These are phyloP conservation scores for Pipa parva DNA, from an alignment of 2,113 vertebrate species.

Conservation along the genomic window DNA sequence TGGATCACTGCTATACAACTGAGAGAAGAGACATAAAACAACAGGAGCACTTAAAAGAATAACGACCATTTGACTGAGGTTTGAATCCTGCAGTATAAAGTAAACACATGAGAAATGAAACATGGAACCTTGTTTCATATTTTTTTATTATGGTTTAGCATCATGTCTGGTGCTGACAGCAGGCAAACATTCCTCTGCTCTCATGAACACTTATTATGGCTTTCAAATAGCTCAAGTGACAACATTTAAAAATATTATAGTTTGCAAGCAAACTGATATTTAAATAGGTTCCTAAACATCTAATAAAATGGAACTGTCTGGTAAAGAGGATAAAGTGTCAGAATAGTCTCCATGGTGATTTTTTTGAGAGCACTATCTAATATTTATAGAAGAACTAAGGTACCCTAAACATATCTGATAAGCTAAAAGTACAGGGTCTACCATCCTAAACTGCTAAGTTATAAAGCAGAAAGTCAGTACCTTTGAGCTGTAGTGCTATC, in stretches of 20 bases:
- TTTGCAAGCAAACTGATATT: neutral
- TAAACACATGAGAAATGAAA: neutral
- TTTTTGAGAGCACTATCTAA: neutral
- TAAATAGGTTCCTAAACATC: neutral
- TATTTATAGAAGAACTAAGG: too few relatives aligned
- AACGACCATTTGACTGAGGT: neutral
- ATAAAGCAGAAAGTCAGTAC: too few relatives aligned
- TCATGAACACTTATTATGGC: neutral
- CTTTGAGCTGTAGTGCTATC: too few relatives aligned
- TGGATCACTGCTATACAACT: conserved; percentile 1
- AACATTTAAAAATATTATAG: neutral
- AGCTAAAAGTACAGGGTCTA: too few relatives aligned
- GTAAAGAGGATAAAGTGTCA: neutral
- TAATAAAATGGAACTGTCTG: neutral
- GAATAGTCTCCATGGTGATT: neutral
- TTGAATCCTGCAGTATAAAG: neutral
- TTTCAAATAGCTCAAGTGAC: neutral
- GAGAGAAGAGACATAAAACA: neutral
- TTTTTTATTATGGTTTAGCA: neutral
- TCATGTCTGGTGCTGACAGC: conserved; percentile 3
- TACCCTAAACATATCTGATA: too few relatives aligned
- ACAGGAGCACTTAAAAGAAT: neutral
- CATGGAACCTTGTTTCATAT: neutral
- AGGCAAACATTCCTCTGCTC: neutral
- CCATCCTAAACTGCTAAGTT: too few relatives aligned